Evolutionary conservation across 2,113 vertebrate genomes (phyloP), one percentile per base, ranked within the genome.

Genomic region (Synchiropus splendidus): DNA sequence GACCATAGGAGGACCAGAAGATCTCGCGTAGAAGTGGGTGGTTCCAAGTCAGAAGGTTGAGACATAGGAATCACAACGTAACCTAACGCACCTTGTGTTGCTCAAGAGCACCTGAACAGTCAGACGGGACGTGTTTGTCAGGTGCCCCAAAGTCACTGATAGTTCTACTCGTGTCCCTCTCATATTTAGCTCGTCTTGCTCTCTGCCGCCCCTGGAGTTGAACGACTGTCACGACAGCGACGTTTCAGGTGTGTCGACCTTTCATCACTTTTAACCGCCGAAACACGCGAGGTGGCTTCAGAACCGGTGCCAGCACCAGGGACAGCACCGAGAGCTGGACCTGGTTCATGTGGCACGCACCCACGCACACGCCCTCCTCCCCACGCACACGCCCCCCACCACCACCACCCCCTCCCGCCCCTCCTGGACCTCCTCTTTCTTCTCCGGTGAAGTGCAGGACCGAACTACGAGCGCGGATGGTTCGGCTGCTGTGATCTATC

Each of bases 281-380:
- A 5, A 42, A 42, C 6, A 45, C 6, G 9, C 12, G 9, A 45
- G 10, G 15, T 2, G 11, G 11, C 5, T 16, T 15, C 31, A 44
- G 39, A 51, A 37, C 44, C 13, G 2, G 48, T 45, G 74, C 72
- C 72, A 81, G 77, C 70, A 82, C 79, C 75, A 80, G 75, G 75
- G 77, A 82, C 77, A 80, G 80, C 80, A 75, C 69, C 79, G 70
- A 31, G 4, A 36, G n/a, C 40, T 2, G 30, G 43, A 46, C 31
- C 16, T 51, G 38, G 40, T 15, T 51, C 31, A 17, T 36, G 56
- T 52, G 27, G 12, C 49, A 16, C 27, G 11, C 42, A 32, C 33
- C 27, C 34, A 2, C 38, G 14, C 39, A 18, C 47, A 15, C 42
- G 3, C 54, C 52, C 51, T 46, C 50, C 48, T 37, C 38, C 46